Percentiles rank a stretch among this genome's conserved stretches.
These are phyloP conservation scores for Caenorhabditis tropicalis DNA, from an alignment of 1,140 invertebrate genomes.

Conservation along the genomic window DNA sequence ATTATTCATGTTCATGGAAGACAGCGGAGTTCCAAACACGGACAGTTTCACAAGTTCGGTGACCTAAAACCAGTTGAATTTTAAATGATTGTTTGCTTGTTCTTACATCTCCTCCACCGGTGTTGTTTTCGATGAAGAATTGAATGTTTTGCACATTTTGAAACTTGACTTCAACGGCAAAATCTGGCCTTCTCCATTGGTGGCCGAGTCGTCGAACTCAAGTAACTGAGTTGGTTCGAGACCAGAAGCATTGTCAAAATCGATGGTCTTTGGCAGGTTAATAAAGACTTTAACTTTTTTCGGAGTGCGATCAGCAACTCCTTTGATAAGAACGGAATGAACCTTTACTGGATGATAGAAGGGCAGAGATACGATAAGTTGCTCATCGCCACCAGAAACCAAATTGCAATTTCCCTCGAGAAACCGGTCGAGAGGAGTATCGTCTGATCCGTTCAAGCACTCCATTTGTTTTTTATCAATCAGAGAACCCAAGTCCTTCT, in stretches of 20 bases:
- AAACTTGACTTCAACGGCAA: conserved; percentile 90
- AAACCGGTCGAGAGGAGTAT: conserved; percentile 83
- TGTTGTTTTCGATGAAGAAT: conserved; percentile 92
- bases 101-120: conserved; percentile 78
- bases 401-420: conserved; percentile 79
- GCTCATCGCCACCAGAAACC: conserved; percentile 91
- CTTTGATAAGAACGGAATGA: conserved; percentile 92
- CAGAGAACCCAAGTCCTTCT: conserved; percentile 88
- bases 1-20: conserved; percentile 92
- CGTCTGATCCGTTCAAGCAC: conserved; percentile 94
- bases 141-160: conserved; percentile 96
- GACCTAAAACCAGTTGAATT: conserved; percentile 75
- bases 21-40: conserved; percentile 86
- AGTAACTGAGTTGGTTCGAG: conserved; percentile 87
- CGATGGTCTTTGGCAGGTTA: conserved; percentile 92
- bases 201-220: conserved; percentile 77
- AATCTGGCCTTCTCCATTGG: conserved; percentile 80
- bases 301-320: conserved; percentile 81
- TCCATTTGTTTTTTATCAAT: conserved; percentile 89
- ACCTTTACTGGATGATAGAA: conserved; percentile 94
- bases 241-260: conserved; percentile 90
- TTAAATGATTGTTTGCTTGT: no score
- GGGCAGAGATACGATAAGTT: conserved; percentile 86
- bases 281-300: conserved; percentile 93
- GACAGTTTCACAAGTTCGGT: conserved; percentile 86